Evolutionary conservation across 2,888 invertebrate genomes (phyloP), one percentile per base, ranked within the genome.

Genomic region (Vanessa cardui): DNA sequence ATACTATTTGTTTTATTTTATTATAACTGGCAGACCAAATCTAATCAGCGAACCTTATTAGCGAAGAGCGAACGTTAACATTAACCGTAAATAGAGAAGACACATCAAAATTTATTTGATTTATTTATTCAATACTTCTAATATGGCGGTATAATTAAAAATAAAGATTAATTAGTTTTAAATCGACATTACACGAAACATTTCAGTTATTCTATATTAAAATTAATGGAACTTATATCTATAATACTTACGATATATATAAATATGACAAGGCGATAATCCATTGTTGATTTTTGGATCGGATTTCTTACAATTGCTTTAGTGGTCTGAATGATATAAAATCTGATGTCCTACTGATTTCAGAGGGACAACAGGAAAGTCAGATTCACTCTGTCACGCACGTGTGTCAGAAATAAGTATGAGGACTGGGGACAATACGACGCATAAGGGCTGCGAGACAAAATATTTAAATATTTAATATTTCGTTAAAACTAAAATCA

Each of bases 301-400:
- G 33, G 18, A 71, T 26, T 49, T 18, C 20, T 49, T 58, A 44
- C 4, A 9, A 12, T 16, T 26, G 18, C 47, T 50, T 21, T 54
- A 64, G 54, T 45, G 60, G 77, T 85, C 80, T 76, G 75, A 70
- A 76, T 80, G 63, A 81, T 72, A 56, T 77, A 77, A 77, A 80
- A 77, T 71, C 70, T 76, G 65, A 74, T 74, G 72, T 83, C 78
- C 77, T 79, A 88, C 88, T 90, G 86, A 78, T 72, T 56, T n/a
- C 54, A 54, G 63, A 58, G 31, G 56, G 47, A 76, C 80, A 80
- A 82, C 89, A 87, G 90, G 90, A 89, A 84, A 83, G 74, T 73
- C 76, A 82, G 80, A 86, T 85, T 85, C 76, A 73, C 77, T 80
- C 79, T 73, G 77, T 71, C 80, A 85, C 83, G 80, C 83, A 85